phyloP scores from a whole-genome alignment of 2,797 vertebrate species.

The Xiphophorus birchmanni region DNA sequence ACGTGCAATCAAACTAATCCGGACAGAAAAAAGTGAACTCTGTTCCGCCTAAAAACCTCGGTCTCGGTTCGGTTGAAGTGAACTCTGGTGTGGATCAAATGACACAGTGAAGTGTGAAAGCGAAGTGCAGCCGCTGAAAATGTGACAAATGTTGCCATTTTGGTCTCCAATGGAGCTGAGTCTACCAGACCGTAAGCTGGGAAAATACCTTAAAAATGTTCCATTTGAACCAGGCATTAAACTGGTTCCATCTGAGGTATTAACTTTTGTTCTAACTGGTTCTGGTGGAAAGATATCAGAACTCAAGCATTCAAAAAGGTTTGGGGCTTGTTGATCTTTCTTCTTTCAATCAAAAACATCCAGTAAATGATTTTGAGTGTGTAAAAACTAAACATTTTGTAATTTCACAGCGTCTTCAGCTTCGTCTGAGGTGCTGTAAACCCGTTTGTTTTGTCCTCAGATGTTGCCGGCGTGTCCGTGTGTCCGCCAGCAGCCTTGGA shows the following conservation, averaged over 20 bases:
- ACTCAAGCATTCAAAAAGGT: neutral
- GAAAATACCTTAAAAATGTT: too few relatives aligned
- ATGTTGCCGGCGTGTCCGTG: slow-evolving; percentile 75
- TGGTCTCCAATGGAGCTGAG: too few relatives aligned
- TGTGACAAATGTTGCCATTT: too few relatives aligned
- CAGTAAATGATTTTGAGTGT: neutral
- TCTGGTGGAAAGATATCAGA: neutral
- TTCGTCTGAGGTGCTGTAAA: neutral
- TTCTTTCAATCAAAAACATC: neutral
- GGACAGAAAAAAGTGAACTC: too few relatives aligned
- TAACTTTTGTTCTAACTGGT: neutral
- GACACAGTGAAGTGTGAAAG: too few relatives aligned
- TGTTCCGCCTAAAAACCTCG: too few relatives aligned
- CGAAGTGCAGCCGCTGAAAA: too few relatives aligned
- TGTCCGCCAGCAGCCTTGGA: slow-evolving; percentile 88
- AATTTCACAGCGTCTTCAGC: neutral
- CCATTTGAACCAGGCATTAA: neutral
- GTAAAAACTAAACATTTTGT: neutral
- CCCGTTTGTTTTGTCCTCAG: slow-evolving; percentile 68
- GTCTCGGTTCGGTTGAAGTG: too few relatives aligned
- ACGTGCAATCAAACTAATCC: too few relatives aligned
- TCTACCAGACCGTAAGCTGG: too few relatives aligned
- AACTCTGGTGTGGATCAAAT: too few relatives aligned
- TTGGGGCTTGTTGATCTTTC: neutral
- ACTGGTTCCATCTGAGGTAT: neutral